Conservation (phyloP, 2,888 invertebrate species). For the Phyllotreta striolata region DNA sequence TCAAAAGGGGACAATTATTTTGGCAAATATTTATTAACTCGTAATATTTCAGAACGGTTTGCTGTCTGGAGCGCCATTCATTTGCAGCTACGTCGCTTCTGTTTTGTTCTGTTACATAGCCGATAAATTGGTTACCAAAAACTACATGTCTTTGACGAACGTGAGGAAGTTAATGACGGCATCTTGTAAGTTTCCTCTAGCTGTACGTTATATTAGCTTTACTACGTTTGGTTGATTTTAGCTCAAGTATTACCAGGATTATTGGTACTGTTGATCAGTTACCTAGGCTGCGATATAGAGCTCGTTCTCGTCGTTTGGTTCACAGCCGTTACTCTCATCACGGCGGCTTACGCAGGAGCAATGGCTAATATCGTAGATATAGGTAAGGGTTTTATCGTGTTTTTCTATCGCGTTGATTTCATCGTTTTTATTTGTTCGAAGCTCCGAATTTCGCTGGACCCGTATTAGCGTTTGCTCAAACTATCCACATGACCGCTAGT, state of each 20-base stretch:
- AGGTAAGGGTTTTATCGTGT: slow-evolving; percentile 31
- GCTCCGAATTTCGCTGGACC: slow-evolving; percentile 81
- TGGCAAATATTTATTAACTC: too few relatives aligned
- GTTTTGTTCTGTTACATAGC: slow-evolving; percentile 75
- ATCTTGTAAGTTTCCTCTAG: slow-evolving; percentile 57
- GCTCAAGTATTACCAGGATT: slow-evolving; percentile 76
- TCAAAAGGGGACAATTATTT: too few relatives aligned
- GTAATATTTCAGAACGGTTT: slow-evolving; percentile 68
- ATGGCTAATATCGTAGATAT: slow-evolving; percentile 82
- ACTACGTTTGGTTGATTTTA: slow-evolving; percentile 48
- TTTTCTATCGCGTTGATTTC: slow-evolving; percentile 1
- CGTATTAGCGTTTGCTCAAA: slow-evolving; percentile 76
- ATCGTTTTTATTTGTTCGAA: slow-evolving; percentile 14
- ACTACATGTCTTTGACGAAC: slow-evolving; percentile 69
- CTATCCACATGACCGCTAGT: slow-evolving; percentile 80
- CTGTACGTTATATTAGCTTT: background rate
- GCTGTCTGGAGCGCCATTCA: slow-evolving; percentile 72
- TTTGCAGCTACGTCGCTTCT: slow-evolving; percentile 74
- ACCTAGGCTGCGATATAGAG: slow-evolving; percentile 68
- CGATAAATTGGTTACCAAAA: slow-evolving; percentile 68
- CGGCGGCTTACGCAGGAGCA: slow-evolving; percentile 76
- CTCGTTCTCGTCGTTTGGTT: slow-evolving; percentile 72
- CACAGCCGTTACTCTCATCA: slow-evolving; percentile 73
- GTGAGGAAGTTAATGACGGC: slow-evolving; percentile 75
- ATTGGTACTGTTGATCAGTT: slow-evolving; percentile 69